Percentiles rank a stretch among this genome's conserved stretches.
phyloP scores from a whole-genome alignment of 1,140 invertebrate species.

The Melitaea cinxia region DNA sequence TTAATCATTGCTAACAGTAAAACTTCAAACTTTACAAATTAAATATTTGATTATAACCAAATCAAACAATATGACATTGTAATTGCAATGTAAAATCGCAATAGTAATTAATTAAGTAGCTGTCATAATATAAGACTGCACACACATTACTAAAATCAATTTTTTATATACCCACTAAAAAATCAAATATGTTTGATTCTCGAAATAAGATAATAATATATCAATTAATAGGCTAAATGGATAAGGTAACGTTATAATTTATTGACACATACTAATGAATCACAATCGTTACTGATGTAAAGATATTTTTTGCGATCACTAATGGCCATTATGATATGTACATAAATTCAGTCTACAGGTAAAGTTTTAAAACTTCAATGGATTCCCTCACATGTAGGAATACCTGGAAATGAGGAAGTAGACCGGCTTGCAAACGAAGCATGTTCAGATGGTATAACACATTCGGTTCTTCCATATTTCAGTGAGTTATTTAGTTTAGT shows the following conservation, averaged over 20 bases:
- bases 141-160: slow-evolving; percentile 13
- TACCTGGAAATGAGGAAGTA: no score
- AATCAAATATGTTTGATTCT: background rate
- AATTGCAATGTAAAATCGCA: slow-evolving; percentile 42
- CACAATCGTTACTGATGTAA: background rate
- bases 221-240: background rate
- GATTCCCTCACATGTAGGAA: no score
- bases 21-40: no score
- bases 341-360: no score
- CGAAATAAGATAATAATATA: background rate
- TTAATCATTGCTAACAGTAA: background rate
- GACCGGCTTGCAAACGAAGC: no score
- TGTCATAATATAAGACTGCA: slow-evolving; percentile 26
- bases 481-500: no score
- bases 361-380: no score
- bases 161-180: background rate
- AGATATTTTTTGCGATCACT: background rate
- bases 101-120: slow-evolving; percentile 73
- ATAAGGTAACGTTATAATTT: background rate
- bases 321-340: no score
- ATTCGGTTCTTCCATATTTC: no score
- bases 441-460: no score
- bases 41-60: no score
- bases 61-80: no score
- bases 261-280: background rate